Evolutionary conservation across 2,113 vertebrate genomes (phyloP), one percentile per base, ranked within the genome.

Genomic region (Speoplatyrhinus poulsoni): DNA sequence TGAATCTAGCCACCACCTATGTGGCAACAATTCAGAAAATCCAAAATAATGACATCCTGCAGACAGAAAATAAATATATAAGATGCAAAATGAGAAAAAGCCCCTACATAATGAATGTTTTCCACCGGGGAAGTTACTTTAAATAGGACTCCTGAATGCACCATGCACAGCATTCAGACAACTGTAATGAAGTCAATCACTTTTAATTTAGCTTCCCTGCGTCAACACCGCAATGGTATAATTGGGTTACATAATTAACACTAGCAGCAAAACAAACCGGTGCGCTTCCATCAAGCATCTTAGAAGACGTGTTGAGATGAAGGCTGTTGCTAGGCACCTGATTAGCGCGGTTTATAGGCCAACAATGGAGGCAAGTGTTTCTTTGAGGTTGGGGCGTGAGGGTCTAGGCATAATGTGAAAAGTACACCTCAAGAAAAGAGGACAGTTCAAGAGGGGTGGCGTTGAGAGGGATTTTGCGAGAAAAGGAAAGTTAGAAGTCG

Each of bases 201-300:
- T 90, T 90, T 90, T 87, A 86, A 88, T 90, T 89, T 87, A 85
- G 81, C 76, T 73, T 85, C 75, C 47, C 75, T 76, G 80, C 71
- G 59, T 88, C 85, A 84, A 70, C 75, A 61, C 70, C 83, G 77
- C 86, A 84, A 88, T 84, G 82, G 81, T 86, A 70, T 91, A 90
- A 90, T 91, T 90, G 85, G 87, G 83, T 87, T 87, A 88, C 85
- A 84, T 87, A 88, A 91, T 89, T 89, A 90, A 87, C 83, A 86
- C 79, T 67, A 68, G 82, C 89, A 78, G 80, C 75, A 85, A 87
- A 88, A 91, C 80, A 88, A 88, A 87, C 79, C 17, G 16, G 77
- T 72, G 48, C 67, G 60, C 77, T 79, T 89, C 82, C 83, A 82
- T 87, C 86, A 60, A 41, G 80, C 75, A 73, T 86, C 83, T 81